Percentiles rank a stretch among this genome's conserved stretches.
These are phyloP conservation scores for Catharus bicknelli DNA, from an alignment of 2,113 vertebrate species.

Conservation along the genomic window DNA sequence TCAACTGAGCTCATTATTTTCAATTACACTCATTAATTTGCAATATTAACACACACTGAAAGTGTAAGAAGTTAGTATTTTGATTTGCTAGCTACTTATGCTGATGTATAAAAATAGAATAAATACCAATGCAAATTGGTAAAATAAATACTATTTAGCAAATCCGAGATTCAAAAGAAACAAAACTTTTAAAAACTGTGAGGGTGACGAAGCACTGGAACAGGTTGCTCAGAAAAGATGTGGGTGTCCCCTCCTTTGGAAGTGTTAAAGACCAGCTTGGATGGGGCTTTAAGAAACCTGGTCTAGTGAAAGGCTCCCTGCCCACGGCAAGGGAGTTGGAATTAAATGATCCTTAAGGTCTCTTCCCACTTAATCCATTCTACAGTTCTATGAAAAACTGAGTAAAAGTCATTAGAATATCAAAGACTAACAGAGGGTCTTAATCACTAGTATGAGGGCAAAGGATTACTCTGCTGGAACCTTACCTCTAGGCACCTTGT, in stretches of 20 bases:
- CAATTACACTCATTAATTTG: not conserved
- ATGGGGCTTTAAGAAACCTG: not conserved
- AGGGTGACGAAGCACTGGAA: not conserved
- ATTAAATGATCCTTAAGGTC: not conserved
- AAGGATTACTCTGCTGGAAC: not conserved
- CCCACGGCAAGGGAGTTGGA: not conserved
- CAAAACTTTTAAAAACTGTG: not conserved
- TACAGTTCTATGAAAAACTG: not conserved
- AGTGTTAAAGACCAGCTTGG: not conserved
- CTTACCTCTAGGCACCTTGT: not conserved
- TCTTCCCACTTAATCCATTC: not conserved
- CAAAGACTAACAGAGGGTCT: not conserved
- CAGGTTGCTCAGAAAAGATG: not conserved
- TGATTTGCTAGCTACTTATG: not conserved
- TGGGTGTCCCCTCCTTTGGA: not conserved
- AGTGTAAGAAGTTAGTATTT: not conserved
- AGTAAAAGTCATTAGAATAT: not conserved
- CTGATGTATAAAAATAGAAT: not conserved
- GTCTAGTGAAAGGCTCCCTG: not conserved
- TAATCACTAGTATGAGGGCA: not conserved
- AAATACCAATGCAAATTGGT: not conserved
- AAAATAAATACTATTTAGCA: not conserved
- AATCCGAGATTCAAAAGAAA: not conserved
- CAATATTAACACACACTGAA: not conserved
- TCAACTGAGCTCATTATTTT: not conserved